phyloP scores from a whole-genome alignment of 2,797 vertebrate species.

The Gephyroberyx darwinii region DNA sequence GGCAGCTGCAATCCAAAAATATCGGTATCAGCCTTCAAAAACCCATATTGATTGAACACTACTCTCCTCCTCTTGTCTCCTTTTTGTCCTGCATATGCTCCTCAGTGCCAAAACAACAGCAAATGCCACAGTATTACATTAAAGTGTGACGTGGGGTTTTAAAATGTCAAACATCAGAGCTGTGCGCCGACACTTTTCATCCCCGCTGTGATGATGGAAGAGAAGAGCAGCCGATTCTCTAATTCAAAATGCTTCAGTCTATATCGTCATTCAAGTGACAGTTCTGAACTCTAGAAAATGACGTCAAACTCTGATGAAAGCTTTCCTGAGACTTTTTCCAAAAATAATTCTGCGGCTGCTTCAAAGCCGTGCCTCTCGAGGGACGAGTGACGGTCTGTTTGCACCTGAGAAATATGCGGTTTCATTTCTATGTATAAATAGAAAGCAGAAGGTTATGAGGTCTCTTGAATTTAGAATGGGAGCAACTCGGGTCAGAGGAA shows the following conservation, averaged over 20 bases:
- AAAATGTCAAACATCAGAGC: too few relatives aligned
- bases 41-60: too few relatives aligned
- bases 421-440: constrained; percentile 51
- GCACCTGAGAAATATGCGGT: constrained; percentile 22
- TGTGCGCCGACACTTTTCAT: too few relatives aligned
- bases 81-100: too few relatives aligned
- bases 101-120: too few relatives aligned
- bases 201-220: too few relatives aligned
- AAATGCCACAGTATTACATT: too few relatives aligned
- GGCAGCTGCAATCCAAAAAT: too few relatives aligned
- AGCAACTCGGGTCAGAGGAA: neutral
- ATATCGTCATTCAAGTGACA: neutral
- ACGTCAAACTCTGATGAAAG: constrained; percentile 21
- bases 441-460: constrained; percentile 32
- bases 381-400: constrained; percentile 39
- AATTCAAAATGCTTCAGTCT: constrained; percentile 9
- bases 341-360: constrained; percentile 33
- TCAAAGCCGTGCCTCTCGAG: constrained; percentile 14
- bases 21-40: too few relatives aligned
- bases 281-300: constrained; percentile 2
- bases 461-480: neutral
- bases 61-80: too few relatives aligned
- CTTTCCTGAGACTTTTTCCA: constrained; percentile 20
- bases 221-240: constrained; percentile 17
- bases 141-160: too few relatives aligned